phyloP scores from a whole-genome alignment of 2,113 vertebrate species.

The Silurus meridionalis region DNA sequence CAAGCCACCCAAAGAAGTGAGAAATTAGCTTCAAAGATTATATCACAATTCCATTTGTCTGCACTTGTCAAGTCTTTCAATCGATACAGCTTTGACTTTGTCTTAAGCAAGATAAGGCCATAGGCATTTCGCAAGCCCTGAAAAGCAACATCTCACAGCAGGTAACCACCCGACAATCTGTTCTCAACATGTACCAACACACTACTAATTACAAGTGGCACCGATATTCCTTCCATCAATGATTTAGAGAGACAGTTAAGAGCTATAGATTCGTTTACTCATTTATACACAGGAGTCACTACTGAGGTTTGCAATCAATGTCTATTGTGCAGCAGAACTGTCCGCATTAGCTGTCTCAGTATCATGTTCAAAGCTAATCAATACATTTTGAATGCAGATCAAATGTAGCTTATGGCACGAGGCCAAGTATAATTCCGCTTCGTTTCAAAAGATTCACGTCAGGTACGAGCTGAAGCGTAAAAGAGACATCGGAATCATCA shows the following conservation, averaged over 20 bases:
- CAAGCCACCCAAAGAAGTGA: not conserved
- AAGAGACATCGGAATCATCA: not conserved
- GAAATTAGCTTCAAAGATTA: not conserved
- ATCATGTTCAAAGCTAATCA: not conserved
- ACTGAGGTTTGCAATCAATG: conserved; percentile 32
- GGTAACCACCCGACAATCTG: not conserved
- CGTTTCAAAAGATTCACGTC: not conserved
- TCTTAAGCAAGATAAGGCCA: not conserved
- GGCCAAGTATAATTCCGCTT: not conserved
- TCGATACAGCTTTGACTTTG: not conserved
- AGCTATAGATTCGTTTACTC: not conserved
- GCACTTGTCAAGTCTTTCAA: conserved; percentile 1
- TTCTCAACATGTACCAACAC: not conserved
- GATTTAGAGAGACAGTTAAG: conserved; percentile 1
- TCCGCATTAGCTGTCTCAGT: conserved; percentile 22
- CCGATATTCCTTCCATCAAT: not conserved
- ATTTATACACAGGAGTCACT: conserved; percentile 18
- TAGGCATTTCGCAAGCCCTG: too few relatives aligned
- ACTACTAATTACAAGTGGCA: conserved; percentile 2
- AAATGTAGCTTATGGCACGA: not conserved
- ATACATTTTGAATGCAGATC: conserved; percentile 14
- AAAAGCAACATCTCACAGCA: not conserved
- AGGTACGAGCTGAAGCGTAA: too few relatives aligned
- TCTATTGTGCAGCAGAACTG: not conserved
- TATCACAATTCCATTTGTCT: not conserved